Conservation (phyloP, 2,797 vertebrate genomes). For the Pangasius krempfi region DNA sequence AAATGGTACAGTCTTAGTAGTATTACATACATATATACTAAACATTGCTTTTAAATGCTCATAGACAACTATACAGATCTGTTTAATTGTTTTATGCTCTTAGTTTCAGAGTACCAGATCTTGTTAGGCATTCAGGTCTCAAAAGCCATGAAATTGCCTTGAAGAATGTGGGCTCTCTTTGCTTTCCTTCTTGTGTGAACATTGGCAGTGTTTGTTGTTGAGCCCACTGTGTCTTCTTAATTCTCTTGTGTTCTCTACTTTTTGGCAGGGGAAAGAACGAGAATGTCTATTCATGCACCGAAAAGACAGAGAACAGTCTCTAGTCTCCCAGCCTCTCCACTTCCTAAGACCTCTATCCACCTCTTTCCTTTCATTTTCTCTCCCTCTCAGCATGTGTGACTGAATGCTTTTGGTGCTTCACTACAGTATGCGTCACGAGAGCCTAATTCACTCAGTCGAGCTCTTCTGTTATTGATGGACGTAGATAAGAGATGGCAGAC, state of each 20-base stretch:
- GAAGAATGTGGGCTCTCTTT: conserved; percentile 20
- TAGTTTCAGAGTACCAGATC: background rate
- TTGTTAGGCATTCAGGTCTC: conserved; percentile 22
- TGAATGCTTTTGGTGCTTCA: conserved; percentile 5
- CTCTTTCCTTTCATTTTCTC: conserved; percentile 11
- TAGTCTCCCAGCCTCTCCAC: background rate
- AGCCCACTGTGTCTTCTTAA: conserved; percentile 26
- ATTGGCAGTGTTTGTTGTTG: conserved; percentile 18
- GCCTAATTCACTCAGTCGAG: conserved; percentile 7
- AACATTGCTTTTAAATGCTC: background rate
- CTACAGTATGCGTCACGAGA: conserved; percentile 9
- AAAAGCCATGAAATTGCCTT: conserved; percentile 16
- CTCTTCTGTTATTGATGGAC: conserved; percentile 18
- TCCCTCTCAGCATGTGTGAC: conserved; percentile 5
- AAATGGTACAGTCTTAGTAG: background rate
- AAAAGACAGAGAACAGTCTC: conserved; percentile 8
- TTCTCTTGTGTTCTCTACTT: background rate
- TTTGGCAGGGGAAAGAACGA: conserved; percentile 16
- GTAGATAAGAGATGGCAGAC: conserved; percentile 14
- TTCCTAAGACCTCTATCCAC: background rate
- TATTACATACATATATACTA: background rate
- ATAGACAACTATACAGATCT: background rate
- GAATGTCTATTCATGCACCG: conserved; percentile 19
- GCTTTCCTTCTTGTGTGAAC: conserved; percentile 29
- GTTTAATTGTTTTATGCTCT: conserved; percentile 5